Evolutionary conservation across 2,888 invertebrate genomes (phyloP), one percentile per base, ranked within the genome.

Genomic region (Pristionchus exspectatus): DNA sequence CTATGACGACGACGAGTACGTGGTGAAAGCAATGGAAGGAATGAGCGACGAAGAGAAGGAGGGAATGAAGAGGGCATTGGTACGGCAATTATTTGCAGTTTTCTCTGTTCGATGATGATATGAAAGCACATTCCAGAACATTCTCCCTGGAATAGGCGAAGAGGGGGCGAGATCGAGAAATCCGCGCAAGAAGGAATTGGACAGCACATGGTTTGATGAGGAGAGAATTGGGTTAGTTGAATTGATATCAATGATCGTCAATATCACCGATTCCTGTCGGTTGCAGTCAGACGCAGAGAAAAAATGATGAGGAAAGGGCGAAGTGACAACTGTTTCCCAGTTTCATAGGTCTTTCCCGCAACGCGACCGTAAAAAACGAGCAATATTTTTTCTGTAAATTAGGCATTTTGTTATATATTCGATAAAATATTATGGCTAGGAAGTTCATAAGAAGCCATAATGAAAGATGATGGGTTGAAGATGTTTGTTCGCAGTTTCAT

Each of bases 111-210:
- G 59, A 18, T 2, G 59, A 59, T 12, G 33, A 14, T 30, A 72
- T 16, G 27, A 5, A 12, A 12, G 7, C n/a, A 66, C 18, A 50
- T 30, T 54, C 30, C 77, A 88, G 77, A 88, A 38, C 56, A 50
- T 88, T 27, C 33, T 27, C 14, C 56, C 88, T 14, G 33, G 63
- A 10, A 44, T 44, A 2, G 66, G 30, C 44, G 89, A 89, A 27
- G 83, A 89, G 24, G 83, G 83, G 24, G 66, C 83, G 54, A 81
- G 66, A 54, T 38, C 81, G 81, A 38, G 83, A 27, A 89, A 89
- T 54, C 89, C 81, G 54, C 59, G 89, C 2, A 89, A 63, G 66
- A 59, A n/a, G 21, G 89, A 81, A 14, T 0, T 89, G 59, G 83
- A 89, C n/a, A 24, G 30, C 27, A 27, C 4, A 27, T 89, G 81